Conservation (phyloP, 2,113 vertebrate genomes). For the Agelaius tricolor region DNA sequence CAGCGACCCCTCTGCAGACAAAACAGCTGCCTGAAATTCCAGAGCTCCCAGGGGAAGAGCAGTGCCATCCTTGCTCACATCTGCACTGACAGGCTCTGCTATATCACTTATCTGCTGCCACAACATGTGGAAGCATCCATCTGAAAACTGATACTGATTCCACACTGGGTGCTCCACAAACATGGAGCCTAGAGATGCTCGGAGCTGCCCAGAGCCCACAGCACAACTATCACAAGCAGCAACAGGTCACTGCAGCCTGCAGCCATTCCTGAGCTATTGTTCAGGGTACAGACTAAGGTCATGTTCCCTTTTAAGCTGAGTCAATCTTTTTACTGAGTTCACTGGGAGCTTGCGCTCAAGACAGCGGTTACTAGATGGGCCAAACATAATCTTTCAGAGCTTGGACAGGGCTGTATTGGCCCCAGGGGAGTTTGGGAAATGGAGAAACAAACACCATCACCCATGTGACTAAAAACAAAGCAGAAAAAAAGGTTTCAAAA, state of each 20-base stretch:
- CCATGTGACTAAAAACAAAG: not conserved
- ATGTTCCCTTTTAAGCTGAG: constrained; percentile 50
- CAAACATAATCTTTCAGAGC: not conserved
- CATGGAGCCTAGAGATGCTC: rapidly evolving
- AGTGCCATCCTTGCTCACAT: not conserved
- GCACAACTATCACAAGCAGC: not conserved
- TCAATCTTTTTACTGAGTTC: constrained; percentile 51
- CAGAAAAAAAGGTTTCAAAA: not conserved
- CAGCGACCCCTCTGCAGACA: rapidly evolving
- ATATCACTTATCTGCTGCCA: rapidly evolving
- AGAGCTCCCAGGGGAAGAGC: not conserved
- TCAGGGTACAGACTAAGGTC: constrained; percentile 34
- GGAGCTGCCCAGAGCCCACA: rapidly evolving
- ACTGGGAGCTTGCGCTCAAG: not conserved
- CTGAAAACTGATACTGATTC: not conserved
- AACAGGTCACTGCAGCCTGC: not conserved
- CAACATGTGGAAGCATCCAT: rapidly evolving
- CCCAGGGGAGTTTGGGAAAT: rapidly evolving
- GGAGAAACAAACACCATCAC: not conserved
- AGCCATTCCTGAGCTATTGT: constrained; percentile 36
- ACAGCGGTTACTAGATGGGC: not conserved
- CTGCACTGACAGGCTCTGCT: not conserved
- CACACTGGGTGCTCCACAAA: not conserved
- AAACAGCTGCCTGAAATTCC: not conserved
- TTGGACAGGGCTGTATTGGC: not conserved